A percentile compares a stretch with the other conserved stretches of the same genome.
phyloP scores from a whole-genome alignment of 2,113 vertebrate genomes.

The Psilopsiagon aurifrons region DNA sequence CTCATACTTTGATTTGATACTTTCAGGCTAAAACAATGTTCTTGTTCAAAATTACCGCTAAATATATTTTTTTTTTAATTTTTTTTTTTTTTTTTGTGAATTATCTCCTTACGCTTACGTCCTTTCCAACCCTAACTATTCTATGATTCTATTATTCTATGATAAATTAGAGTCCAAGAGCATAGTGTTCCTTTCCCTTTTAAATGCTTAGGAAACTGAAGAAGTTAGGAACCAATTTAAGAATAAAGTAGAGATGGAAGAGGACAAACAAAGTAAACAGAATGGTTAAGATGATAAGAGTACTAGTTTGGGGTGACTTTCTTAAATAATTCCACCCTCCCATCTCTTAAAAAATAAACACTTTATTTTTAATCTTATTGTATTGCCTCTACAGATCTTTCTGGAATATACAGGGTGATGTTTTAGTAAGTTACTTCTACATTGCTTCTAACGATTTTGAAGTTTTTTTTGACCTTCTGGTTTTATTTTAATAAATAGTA shows the following conservation, averaged over 20 bases:
- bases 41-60: neutral
- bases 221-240: neutral
- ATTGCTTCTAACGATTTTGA: neutral
- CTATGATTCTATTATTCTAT: too few relatives aligned
- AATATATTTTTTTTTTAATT: rapidly evolving
- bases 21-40: too few relatives aligned
- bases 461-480: neutral
- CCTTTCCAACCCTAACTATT: too few relatives aligned
- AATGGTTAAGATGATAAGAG: neutral
- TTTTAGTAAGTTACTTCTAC: neutral
- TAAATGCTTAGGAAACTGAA: neutral
- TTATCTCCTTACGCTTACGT: neutral
- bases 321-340: neutral
- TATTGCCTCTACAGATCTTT: neutral
- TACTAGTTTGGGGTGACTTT: too few relatives aligned
- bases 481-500: neutral
- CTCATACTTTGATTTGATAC: too few relatives aligned
- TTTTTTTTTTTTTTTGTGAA: neutral
- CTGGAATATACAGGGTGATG: neutral
- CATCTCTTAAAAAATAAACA: neutral
- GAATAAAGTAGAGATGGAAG: neutral
- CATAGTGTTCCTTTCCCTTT: neutral
- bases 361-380: neutral
- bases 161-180: neutral
- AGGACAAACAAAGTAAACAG: rapidly evolving